A percentile compares a stretch with the other conserved stretches of the same genome.
phyloP scores from a whole-genome alignment of 2,797 vertebrate species.

The Naso thynnoides region DNA sequence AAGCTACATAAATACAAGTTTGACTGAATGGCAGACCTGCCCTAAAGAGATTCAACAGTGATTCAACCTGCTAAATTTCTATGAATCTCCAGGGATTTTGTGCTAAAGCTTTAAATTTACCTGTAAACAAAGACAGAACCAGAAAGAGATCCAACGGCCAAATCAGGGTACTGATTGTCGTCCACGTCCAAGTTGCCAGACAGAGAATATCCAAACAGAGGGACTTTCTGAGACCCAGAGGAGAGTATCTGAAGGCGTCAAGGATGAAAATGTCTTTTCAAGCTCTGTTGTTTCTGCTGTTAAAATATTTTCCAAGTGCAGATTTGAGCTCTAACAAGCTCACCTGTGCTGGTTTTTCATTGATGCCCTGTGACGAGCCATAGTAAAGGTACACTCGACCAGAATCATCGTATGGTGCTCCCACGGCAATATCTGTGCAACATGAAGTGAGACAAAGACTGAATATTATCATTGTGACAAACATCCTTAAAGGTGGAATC shows the following conservation, averaged over 20 bases:
- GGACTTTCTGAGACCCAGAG: conserved; percentile 69
- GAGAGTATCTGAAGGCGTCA: conserved; percentile 84
- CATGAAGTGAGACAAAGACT: no score
- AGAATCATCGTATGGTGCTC: conserved; percentile 89
- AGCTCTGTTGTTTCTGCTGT: not conserved
- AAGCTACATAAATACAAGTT: not conserved
- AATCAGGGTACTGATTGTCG: conserved; percentile 91
- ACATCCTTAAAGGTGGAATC: no score
- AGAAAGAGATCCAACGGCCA: conserved; percentile 93
- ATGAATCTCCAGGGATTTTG: not conserved
- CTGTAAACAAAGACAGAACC: conserved; percentile 91
- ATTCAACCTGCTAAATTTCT: not conserved
- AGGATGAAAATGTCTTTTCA: not conserved
- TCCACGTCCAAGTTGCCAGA: conserved; percentile 94
- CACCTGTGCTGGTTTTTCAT: conserved; percentile 88
- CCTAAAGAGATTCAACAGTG: no score
- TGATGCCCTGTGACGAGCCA: conserved; percentile 87
- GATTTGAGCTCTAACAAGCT: conserved; percentile 7
- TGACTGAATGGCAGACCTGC: no score
- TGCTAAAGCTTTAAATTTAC: conserved; percentile 65
- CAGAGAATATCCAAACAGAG: conserved; percentile 92
- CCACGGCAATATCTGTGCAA: conserved; percentile 91
- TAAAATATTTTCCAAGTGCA: not conserved
- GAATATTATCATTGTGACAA: no score
- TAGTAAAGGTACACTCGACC: conserved; percentile 93